Percentiles rank a stretch among this genome's conserved stretches.
Evolutionary conservation across 35 echinoderm and acorn worm genomes (phyloP).

Genomic region (Antedon bifida): DNA sequence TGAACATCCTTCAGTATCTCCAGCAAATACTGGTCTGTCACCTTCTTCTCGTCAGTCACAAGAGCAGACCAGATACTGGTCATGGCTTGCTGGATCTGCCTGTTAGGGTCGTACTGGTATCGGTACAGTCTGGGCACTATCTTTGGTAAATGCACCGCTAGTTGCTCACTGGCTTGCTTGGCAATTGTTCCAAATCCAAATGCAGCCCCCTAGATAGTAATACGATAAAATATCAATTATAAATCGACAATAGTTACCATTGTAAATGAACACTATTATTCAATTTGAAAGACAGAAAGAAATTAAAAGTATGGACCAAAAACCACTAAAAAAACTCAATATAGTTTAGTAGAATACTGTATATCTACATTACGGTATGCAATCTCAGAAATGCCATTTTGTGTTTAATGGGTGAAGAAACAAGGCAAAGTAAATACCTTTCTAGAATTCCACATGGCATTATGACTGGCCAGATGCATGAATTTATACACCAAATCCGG

Average conservation of each 20-base stretch:
- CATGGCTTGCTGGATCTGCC: constrained; percentile 66
- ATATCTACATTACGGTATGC: no score
- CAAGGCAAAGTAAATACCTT: no score
- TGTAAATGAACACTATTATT: background rate
- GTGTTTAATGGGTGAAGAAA: no score
- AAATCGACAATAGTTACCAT: background rate
- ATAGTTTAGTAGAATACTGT: no score
- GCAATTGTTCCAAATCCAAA: constrained; percentile 90
- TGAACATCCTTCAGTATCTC: constrained; percentile 69
- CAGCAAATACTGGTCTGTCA: constrained; percentile 64
- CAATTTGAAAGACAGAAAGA: no score
- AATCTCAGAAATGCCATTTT: no score
- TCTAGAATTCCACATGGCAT: constrained; percentile 93
- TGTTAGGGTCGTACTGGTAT: constrained; percentile 86
- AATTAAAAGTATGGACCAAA: no score
- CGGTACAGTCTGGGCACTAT: constrained; percentile 78
- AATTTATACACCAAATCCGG: constrained; percentile 99
- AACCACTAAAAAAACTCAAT: no score
- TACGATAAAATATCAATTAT: no score
- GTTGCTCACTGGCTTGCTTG: constrained; percentile 63
- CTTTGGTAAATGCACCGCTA: constrained; percentile 44
- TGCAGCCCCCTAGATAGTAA: constrained; percentile 66
- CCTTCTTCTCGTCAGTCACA: constrained; percentile 74
- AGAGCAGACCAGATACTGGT: constrained; percentile 79
- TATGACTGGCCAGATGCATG: constrained; percentile 97